Evolutionary conservation across 2,888 invertebrate genomes (phyloP).

Genomic region (Hipparchia semele): DNA sequence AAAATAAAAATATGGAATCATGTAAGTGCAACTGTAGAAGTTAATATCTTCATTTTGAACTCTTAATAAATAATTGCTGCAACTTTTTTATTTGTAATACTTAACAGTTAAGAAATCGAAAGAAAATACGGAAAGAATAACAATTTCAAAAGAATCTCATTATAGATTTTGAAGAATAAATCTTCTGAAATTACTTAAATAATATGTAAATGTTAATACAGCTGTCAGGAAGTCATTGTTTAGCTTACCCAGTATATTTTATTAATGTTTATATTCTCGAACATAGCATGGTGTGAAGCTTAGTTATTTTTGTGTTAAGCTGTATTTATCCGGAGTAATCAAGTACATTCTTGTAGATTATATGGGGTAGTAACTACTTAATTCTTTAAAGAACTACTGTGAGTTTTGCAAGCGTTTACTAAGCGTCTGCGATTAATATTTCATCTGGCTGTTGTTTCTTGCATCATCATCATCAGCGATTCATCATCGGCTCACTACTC

Average conservation of each 20-base stretch:
- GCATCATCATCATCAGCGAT: too few species aligned
- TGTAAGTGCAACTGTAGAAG: not conserved
- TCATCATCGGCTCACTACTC: too few species aligned
- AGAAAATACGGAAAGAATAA: not conserved
- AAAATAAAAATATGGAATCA: not conserved
- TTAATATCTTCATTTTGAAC: too few species aligned
- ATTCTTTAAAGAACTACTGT: slow-evolving; percentile 35
- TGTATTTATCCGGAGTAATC: slow-evolving; percentile 58
- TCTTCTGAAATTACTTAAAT: not conserved
- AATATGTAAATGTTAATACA: not conserved
- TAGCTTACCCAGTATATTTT: slow-evolving; percentile 48
- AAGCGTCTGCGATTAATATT: not conserved
- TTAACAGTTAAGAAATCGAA: too few species aligned
- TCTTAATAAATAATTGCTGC: too few species aligned
- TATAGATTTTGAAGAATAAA: not conserved
- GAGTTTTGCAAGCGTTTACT: not conserved
- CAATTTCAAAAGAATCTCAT: not conserved
- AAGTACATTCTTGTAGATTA: slow-evolving; percentile 71
- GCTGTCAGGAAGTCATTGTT: not conserved
- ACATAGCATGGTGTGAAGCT: slow-evolving; percentile 61
- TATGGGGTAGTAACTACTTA: slow-evolving; percentile 19
- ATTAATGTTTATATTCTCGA: slow-evolving; percentile 63
- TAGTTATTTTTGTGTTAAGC: slow-evolving; percentile 56
- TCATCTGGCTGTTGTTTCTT: too few species aligned
- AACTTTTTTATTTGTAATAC: too few species aligned